Percentiles rank a stretch among this genome's conserved stretches.
Evolutionary conservation across 2,113 vertebrate species (phyloP).

Genomic region (Tringa solitaria): DNA sequence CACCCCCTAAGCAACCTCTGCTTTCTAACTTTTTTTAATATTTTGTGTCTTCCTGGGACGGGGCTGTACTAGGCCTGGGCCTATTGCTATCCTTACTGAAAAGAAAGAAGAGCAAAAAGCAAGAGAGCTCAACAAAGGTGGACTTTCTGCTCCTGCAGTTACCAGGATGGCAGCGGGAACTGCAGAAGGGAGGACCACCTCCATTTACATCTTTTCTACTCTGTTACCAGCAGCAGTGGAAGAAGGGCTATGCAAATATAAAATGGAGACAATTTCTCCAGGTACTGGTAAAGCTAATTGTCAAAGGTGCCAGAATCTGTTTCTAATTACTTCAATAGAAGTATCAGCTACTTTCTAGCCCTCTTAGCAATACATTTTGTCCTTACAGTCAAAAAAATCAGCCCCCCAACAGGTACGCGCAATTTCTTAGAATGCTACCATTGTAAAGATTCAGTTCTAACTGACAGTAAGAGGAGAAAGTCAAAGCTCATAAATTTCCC

Average conservation of each 20-base stretch:
- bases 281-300: not conserved
- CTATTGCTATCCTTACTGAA: not conserved
- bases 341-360: not conserved
- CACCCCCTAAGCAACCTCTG: not conserved
- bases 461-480: not conserved
- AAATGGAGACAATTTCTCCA: not conserved
- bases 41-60: not conserved
- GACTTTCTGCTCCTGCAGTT: not conserved
- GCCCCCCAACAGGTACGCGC: not conserved
- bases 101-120: not conserved
- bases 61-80: not conserved
- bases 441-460: not conserved
- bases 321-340: not conserved
- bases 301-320: no score
- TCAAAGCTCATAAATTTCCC: not conserved
- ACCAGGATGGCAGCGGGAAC: not conserved
- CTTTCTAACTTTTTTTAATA: not conserved
- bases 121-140: not conserved
- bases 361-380: not conserved
- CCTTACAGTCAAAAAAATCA: accelerated
- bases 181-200: not conserved
- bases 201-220: not conserved
- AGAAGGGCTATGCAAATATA: not conserved
- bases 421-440: not conserved
- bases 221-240: not conserved